A percentile compares a stretch with the other conserved stretches of the same genome.
phyloP scores from a whole-genome alignment of 2,888 invertebrate species.

The Acronicta alni region DNA sequence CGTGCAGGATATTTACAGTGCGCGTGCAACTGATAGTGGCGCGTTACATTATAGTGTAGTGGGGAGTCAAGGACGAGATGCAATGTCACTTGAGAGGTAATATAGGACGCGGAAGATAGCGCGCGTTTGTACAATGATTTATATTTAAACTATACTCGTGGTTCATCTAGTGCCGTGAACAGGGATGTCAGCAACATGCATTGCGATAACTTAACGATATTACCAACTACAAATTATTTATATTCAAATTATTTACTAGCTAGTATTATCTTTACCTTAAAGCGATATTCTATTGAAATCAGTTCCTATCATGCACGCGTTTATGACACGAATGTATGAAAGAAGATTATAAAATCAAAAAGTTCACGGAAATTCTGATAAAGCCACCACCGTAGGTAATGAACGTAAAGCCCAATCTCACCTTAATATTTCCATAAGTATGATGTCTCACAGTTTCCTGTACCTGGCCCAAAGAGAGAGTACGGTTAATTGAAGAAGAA shows the following conservation, averaged over 20 bases:
- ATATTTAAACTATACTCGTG: constrained; percentile 35
- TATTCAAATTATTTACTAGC: constrained; percentile 18
- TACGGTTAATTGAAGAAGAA: constrained; percentile 84
- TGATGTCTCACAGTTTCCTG: constrained; percentile 92
- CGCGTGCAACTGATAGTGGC: constrained; percentile 83
- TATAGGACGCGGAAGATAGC: constrained; percentile 72
- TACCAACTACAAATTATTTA: constrained; percentile 7
- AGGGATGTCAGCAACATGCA: constrained; percentile 37
- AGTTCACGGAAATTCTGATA: constrained; percentile 22
- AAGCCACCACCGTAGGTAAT: constrained; percentile 64
- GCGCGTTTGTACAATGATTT: constrained; percentile 52
- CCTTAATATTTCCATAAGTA: constrained; percentile 92
- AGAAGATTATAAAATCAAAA: constrained; percentile 10
- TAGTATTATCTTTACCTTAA: constrained; percentile 6
- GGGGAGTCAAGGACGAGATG: constrained; percentile 81
- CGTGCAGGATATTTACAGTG: constrained; percentile 82
- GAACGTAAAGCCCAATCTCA: constrained; percentile 83
- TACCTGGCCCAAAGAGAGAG: constrained; percentile 90
- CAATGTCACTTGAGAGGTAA: constrained; percentile 71
- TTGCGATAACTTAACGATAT: constrained; percentile 23
- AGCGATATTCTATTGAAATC: constrained; percentile 9
- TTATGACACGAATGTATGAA: neutral
- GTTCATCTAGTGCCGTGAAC: constrained; percentile 30
- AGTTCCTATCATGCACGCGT: constrained; percentile 3
- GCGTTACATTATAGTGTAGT: constrained; percentile 67